A percentile compares a stretch with the other conserved stretches of the same genome.
Conservation (phyloP, 2,888 invertebrate species). For the Halictus ligatus region DNA sequence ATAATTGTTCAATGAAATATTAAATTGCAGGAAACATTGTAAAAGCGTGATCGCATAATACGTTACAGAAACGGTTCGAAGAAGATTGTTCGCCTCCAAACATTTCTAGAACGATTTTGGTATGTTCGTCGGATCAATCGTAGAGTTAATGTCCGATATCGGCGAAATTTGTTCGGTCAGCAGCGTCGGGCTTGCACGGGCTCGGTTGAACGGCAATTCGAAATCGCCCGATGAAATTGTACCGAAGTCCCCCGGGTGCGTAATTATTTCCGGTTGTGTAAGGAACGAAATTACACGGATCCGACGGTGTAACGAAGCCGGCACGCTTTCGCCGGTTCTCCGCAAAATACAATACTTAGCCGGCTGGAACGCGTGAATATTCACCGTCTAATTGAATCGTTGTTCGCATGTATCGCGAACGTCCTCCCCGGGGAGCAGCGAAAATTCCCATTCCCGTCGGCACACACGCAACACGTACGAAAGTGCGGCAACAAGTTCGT, state of each 20-base stretch:
- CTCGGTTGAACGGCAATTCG: conserved; percentile 19
- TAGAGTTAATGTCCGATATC: neutral
- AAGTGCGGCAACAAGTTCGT: conserved; percentile 61
- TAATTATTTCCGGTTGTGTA: neutral
- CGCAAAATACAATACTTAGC: conserved; percentile 25
- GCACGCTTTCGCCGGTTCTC: conserved; percentile 18
- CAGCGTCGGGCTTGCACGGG: neutral
- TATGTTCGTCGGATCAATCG: neutral
- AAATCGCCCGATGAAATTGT: conserved; percentile 9
- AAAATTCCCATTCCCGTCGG: conserved; percentile 28
- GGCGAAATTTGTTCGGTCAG: neutral
- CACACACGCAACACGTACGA: conserved; percentile 40
- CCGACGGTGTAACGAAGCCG: conserved; percentile 17
- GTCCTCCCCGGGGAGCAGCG: conserved; percentile 19
- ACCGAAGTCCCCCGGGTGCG: conserved; percentile 16
- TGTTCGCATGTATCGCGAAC: conserved; percentile 30
- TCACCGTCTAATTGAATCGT: conserved; percentile 59
- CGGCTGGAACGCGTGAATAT: conserved; percentile 28
- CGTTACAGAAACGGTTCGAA: neutral
- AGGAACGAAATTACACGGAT: conserved; percentile 32
- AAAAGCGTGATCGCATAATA: neutral
- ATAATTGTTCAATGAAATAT: neutral
- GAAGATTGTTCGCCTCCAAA: neutral
- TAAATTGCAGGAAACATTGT: neutral
- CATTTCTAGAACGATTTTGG: neutral